Evolutionary conservation across 2,113 vertebrate genomes (phyloP), one percentile per base, ranked within the genome.

Genomic region (Microtus oregoni): DNA sequence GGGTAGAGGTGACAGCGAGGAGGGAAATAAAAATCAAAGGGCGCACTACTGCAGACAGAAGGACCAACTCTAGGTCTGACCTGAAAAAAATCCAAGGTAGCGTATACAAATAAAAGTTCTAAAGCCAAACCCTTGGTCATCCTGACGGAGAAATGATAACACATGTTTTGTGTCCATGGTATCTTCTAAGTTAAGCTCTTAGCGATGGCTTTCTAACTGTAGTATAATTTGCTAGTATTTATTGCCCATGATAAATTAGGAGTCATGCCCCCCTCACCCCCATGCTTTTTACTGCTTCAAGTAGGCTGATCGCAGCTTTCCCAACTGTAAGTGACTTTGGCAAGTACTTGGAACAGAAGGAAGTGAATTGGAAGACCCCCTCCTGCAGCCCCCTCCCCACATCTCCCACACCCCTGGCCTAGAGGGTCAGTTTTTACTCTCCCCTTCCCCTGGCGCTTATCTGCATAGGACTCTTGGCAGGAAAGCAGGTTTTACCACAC

Each of bases 261-360:
- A 90, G 44, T 72, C 68, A 3, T 24, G 19, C 38, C 61, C 44
- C 41, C 24, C 41, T 41, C n/a, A n/a, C n/a, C 70, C 50, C 89
- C 79, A 28, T 38, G 65, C 89, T 73, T 26, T 92, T 96, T 93
- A 97, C 83, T 92, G 92, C 94, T 70, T 67, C 68, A 76, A 76
- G 95, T 41, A 77, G 65, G 65, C 75, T 76, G 79, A 86, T n/a
- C 91, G 77, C 95, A 96, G 97, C 93, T 96, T 70, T 90, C 79
- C 52, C 81, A 94, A 97, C 92, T 94, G 90, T 94, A 94, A 96
- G 94, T 96, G 94, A 95, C 85, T 95, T 95, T 89, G 96, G 93
- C 79, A 96, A 95, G 63, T 90, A 92, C 94, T 93, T 94, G 89
- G 75, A 85, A 92, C 67, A 86, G 86, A 94, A 96, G 89, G 67